A percentile compares a stretch with the other conserved stretches of the same genome.
These are phyloP conservation scores for Sesamia nonagrioides DNA, from an alignment of 1,140 invertebrate genomes.

Conservation along the genomic window DNA sequence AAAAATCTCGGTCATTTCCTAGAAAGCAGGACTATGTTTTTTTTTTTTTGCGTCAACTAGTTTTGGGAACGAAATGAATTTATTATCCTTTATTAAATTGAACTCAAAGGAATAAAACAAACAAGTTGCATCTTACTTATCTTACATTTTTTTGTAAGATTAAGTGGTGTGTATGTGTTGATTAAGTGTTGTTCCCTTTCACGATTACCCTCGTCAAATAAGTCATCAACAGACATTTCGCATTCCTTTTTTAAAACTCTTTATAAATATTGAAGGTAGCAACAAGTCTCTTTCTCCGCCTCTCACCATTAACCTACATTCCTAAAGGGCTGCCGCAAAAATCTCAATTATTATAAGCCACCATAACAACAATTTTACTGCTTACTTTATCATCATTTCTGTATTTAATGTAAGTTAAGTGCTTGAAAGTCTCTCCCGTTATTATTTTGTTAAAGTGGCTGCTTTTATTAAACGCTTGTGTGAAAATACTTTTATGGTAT, in stretches of 20 bases:
- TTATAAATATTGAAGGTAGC: background rate
- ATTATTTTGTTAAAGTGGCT: background rate
- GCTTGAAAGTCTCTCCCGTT: background rate
- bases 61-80: too few species aligned
- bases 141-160: too few species aligned
- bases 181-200: too few species aligned
- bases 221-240: background rate
- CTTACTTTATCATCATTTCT: background rate
- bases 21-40: too few species aligned
- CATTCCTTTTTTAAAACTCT: constrained; percentile 1
- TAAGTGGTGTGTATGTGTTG: too few species aligned
- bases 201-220: background rate
- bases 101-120: too few species aligned
- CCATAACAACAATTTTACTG: background rate
- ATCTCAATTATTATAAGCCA: background rate
- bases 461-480: background rate
- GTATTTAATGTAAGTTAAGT: background rate
- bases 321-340: background rate
- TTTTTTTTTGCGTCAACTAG: too few species aligned
- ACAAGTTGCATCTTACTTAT: too few species aligned
- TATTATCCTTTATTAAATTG: too few species aligned
- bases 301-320: background rate
- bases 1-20: too few species aligned
- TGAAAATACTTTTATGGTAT: background rate
- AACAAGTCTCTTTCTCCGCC: background rate